Conservation (phyloP, 2,888 invertebrate species). For the Drosophila buzzatii region DNA sequence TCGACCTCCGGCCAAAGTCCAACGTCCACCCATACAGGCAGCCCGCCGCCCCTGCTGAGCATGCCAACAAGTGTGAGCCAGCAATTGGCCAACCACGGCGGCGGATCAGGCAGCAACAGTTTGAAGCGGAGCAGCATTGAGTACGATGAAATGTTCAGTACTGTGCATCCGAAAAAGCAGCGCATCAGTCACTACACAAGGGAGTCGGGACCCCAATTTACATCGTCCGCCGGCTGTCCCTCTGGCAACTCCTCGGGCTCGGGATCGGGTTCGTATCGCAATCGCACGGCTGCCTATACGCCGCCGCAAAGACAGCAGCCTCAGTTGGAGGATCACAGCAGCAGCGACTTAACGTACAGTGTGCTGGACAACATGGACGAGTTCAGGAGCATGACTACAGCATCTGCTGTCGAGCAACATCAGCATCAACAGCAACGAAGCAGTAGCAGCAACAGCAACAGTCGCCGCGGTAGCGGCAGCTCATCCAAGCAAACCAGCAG, state of each 20-base stretch:
- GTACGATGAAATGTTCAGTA: constrained; percentile 86
- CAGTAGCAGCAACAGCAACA: constrained; percentile 34
- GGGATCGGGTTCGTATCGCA: constrained; percentile 43
- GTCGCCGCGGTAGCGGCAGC: constrained; percentile 49
- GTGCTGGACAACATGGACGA: constrained; percentile 83
- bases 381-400: constrained; percentile 73
- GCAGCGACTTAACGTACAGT: constrained; percentile 83
- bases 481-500: constrained; percentile 44
- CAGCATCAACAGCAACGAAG: constrained; percentile 36
- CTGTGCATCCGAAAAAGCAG: constrained; percentile 88
- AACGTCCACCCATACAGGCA: constrained; percentile 90
- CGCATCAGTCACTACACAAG: constrained; percentile 94
- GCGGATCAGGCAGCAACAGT: constrained; percentile 26
- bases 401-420: constrained; percentile 38
- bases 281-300: constrained; percentile 64
- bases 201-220: constrained; percentile 70
- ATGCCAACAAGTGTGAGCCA: constrained; percentile 33
- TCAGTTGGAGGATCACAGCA: constrained; percentile 62
- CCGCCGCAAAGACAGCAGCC: constrained; percentile 66
- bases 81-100: constrained; percentile 19
- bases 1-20: constrained; percentile 93
- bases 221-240: constrained; percentile 16
- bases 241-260: constrained; percentile 16
- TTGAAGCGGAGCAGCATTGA: constrained; percentile 87
- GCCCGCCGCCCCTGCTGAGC: constrained; percentile 87